Evolutionary conservation across 1,140 invertebrate genomes (phyloP).

Genomic region (Microplitis demolitor): DNA sequence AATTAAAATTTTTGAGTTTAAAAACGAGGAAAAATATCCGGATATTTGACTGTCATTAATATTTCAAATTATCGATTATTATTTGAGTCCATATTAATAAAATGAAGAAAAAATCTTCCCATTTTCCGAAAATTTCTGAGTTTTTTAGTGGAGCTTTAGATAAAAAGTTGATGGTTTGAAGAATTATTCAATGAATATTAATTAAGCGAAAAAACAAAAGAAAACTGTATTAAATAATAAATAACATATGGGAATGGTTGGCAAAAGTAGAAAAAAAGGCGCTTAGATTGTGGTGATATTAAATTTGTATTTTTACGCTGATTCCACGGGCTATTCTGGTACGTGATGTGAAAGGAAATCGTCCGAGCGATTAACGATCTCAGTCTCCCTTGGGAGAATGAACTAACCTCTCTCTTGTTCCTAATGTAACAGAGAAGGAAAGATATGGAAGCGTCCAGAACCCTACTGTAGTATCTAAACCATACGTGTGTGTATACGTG

Average conservation of each 20-base stretch:
- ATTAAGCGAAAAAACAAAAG: neutral
- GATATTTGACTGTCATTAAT: too few relatives aligned
- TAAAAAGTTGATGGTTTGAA: too few relatives aligned
- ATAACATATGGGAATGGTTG: neutral
- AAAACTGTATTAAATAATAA: neutral
- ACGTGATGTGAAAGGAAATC: slow-evolving; percentile 62
- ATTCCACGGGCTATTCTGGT: slow-evolving; percentile 60
- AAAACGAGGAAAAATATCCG: too few relatives aligned
- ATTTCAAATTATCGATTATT: too few relatives aligned
- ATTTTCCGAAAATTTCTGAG: too few relatives aligned
- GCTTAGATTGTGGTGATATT: slow-evolving; percentile 46
- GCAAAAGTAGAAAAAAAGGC: neutral
- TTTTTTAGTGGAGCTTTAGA: too few relatives aligned
- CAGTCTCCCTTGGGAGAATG: slow-evolving; percentile 47
- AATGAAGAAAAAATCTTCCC: too few relatives aligned
- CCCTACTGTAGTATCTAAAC: slow-evolving; percentile 27
- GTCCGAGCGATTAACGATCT: slow-evolving; percentile 62
- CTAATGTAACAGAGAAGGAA: slow-evolving; percentile 5
- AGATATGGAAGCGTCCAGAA: neutral
- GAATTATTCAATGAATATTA: too few relatives aligned
- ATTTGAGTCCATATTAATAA: too few relatives aligned
- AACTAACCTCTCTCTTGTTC: slow-evolving; percentile 15
- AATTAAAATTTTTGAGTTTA: too few relatives aligned
- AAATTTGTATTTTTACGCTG: slow-evolving; percentile 66
- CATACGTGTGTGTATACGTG: slow-evolving; percentile 32